Evolutionary conservation across 1,140 invertebrate species (phyloP).

Genomic region (Ridgeia piscesae): DNA sequence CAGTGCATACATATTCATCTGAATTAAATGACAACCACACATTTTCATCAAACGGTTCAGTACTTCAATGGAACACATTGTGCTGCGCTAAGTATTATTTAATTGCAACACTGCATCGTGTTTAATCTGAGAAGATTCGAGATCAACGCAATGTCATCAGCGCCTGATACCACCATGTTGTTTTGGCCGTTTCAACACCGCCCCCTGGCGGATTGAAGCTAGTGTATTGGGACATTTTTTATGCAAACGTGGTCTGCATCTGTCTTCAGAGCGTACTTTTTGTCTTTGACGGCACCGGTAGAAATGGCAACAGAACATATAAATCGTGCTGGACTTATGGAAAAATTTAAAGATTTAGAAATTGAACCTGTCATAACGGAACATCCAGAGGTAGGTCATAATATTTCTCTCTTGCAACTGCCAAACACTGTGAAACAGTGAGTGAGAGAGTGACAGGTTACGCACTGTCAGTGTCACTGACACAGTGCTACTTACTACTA

Average conservation of each 20-base stretch:
- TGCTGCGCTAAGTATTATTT: neutral
- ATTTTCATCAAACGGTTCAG: neutral
- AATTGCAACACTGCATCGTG: neutral
- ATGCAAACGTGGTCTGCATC: neutral
- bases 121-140: neutral
- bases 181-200: neutral
- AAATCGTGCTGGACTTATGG: neutral
- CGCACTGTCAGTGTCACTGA: too few species aligned
- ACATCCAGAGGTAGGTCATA: conserved; percentile 22
- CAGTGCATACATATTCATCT: neutral
- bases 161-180: neutral
- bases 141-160: neutral
- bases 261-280: neutral
- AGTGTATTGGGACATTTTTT: neutral
- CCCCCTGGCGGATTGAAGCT: neutral
- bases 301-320: conserved; percentile 13
- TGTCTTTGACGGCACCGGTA: neutral
- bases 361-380: conserved; percentile 10
- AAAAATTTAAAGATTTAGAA: conserved; percentile 20
- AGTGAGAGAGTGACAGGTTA: too few species aligned
- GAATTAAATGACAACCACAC: neutral
- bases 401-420: too few species aligned
- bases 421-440: too few species aligned
- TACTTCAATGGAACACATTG: neutral
- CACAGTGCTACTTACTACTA: too few species aligned